Base-by-base conservation (phyloP, 2,888 invertebrate genomes). In the Petrolisthes cinctipes region DNA sequence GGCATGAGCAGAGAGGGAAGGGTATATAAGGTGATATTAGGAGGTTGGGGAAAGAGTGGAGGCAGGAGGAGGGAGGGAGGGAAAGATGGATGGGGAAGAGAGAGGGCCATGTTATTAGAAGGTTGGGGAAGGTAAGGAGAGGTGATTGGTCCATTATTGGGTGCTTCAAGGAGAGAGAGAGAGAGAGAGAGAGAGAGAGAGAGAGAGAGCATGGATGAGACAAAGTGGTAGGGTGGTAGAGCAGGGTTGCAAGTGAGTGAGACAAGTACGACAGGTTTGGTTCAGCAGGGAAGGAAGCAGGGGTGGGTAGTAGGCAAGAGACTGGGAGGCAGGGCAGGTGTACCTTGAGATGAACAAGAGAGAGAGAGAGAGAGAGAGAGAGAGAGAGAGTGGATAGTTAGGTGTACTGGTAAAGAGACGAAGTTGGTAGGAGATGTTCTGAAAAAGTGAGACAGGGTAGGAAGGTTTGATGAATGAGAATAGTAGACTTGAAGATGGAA, bases 301-400 rank as follows among this genome's bases (percentile, higher is more conserved):
- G n/a, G 37, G 23, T 11, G 23, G 75, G n/a, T 4, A 4, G 23
- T 3, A 51, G 51, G 51, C 11, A 17, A 17, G 37, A 17, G 17
- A 9, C 4, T 0, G 37, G 4, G 54, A 56, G 78, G 37, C 17
- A 54, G 17, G 5, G 11, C 4, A 14, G 75, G 51, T 7, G 23
- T 23, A 14, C n/a, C n/a, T 7, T 6, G 71, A 71, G n/a, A 23
- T n/a, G 17, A 71, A 17, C 20, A 17, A 37, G 6, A 76, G 23
- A 37, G 17, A 17, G 54, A n/a, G 54, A 7, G 80, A 57, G 80
- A 57, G 80, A 14, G 57, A 80, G n/a, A 80, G 80, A 20, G 17
- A 57, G 20, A 79, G 78, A n/a, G 17, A 17, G 17, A n/a, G 53
- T 1, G n/a, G 53, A 17, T 5, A 17, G 54, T 5, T 6, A 23